phyloP scores from a whole-genome alignment of 2,888 invertebrate species.

The Anticlea derivata region DNA sequence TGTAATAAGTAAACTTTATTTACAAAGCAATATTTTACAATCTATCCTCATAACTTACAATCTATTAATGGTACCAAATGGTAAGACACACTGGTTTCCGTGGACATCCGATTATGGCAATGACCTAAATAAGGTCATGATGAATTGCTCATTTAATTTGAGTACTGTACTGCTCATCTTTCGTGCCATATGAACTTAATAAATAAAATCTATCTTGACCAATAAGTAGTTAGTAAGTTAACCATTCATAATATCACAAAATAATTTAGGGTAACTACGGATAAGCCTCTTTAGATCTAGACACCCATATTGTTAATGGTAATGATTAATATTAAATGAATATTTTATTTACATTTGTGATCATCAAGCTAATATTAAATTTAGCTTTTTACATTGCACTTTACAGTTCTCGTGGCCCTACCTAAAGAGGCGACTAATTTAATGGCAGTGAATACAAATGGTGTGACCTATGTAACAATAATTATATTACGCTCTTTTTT shows the following conservation, averaged over 20 bases:
- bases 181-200: conserved; percentile 11
- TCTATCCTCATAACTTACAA: conserved; percentile 68
- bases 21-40: conserved; percentile 81
- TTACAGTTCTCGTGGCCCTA: conserved; percentile 8
- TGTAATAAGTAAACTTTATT: conserved; percentile 77
- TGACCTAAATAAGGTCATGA: background rate
- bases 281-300: conserved; percentile 57
- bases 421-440: conserved; percentile 75
- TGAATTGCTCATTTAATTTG: conserved; percentile 4
- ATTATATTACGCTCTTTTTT: conserved; percentile 71
- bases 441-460: conserved; percentile 71
- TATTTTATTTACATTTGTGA: conserved; percentile 18
- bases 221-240: conserved; percentile 4
- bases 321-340: conserved; percentile 14
- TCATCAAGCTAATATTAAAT: conserved; percentile 6
- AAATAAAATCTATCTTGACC: conserved; percentile 19
- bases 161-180: conserved; percentile 1
- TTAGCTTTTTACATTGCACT: conserved; percentile 13
- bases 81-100: conserved; percentile 29
- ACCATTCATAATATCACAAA: conserved; percentile 74
- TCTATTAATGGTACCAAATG: conserved; percentile 51
- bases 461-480: conserved; percentile 30
- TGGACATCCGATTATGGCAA: conserved; percentile 41
- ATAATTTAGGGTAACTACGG: conserved; percentile 80
- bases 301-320: conserved; percentile 4